Percentiles rank a stretch among this genome's conserved stretches.
phyloP scores from a whole-genome alignment of 2,888 invertebrate genomes.

The Scrobipalpa atriplicella region DNA sequence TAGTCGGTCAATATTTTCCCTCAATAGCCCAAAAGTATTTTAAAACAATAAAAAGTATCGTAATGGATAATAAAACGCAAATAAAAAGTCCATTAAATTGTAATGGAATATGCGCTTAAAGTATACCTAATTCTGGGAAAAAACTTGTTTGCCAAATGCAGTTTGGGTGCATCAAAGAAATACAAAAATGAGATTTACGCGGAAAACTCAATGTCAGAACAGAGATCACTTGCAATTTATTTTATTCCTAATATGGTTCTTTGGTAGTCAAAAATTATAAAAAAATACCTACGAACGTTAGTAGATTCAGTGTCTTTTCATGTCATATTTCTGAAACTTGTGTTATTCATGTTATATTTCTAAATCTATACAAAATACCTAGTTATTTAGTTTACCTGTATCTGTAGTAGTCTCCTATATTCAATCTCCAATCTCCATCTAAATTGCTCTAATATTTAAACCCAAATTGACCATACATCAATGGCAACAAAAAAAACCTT shows the following conservation, averaged over 20 bases:
- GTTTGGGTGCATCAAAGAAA: conserved; percentile 16
- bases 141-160: conserved; percentile 18
- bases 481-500: conserved; percentile 33
- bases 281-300: too few relatives aligned
- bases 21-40: not conserved
- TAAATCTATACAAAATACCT: too few relatives aligned
- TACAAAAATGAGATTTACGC: conserved; percentile 7
- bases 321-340: too few relatives aligned
- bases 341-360: too few relatives aligned
- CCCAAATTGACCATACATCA: conserved; percentile 37
- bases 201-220: not conserved
- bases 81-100: conserved; percentile 17
- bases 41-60: not conserved
- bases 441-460: conserved; percentile 23
- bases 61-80: conserved; percentile 11
- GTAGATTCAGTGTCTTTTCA: too few relatives aligned
- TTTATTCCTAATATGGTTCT: too few relatives aligned
- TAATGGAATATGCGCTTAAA: conserved; percentile 8
- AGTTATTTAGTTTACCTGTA: too few relatives aligned
- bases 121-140: conserved; percentile 18
- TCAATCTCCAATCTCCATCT: not conserved
- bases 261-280: too few relatives aligned
- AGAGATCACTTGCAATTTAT: not conserved
- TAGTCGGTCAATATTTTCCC: not conserved
- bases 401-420: not conserved